Evolutionary conservation across 1,140 invertebrate species (phyloP), one percentile per base, ranked within the genome.

Genomic region (Sarcophaga peregrina): DNA sequence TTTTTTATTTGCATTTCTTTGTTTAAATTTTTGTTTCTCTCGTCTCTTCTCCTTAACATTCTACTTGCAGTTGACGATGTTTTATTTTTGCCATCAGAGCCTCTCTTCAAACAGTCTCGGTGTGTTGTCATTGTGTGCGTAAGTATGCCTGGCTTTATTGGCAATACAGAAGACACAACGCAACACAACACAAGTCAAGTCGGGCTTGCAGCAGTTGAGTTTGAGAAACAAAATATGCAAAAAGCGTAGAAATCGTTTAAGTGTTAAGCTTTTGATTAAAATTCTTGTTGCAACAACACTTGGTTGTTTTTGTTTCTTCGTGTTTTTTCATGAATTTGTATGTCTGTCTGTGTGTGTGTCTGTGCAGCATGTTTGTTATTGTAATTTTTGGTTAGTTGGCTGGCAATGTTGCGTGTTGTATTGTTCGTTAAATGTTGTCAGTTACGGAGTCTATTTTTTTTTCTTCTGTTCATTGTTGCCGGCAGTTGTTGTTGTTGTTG

Each of bases 231-330:
- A 78, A 78, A 50, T 20, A 2, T 50, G 48, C 13, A 47, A 78
- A 78, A 78, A 78, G 75, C 75, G 75, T 52, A 78, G 75, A 78
- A 78, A 78, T 78, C 75, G 50, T 78, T 78, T 81, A 62, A 81
- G 80, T 83, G 83, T 62, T 83, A 83, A 83, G 83, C 83, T 80
- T 50, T 83, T 83, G 83, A 83, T 83, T 83, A 83, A 83, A 83
- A 82, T 83, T 83, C 83, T 78, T 83, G 80, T 83, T 82, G 50
- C 73, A 76, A 81, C 83, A 83, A 83, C 81, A 83, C 83, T 83
- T 54, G 54, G 9, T 15, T 11, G 9, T 58, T 6, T 58, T 15
- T 58, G 54, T 58, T 37, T 11, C 17, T 13, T 17, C 9, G 62
- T 68, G n/a, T 17, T 5, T 20, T 50, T 73, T 50, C 47, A 58